Percentiles rank a stretch among this genome's conserved stretches.
Conservation (phyloP, 2,113 vertebrate genomes). For the Sinocyclocheilus rhinocerous region DNA sequence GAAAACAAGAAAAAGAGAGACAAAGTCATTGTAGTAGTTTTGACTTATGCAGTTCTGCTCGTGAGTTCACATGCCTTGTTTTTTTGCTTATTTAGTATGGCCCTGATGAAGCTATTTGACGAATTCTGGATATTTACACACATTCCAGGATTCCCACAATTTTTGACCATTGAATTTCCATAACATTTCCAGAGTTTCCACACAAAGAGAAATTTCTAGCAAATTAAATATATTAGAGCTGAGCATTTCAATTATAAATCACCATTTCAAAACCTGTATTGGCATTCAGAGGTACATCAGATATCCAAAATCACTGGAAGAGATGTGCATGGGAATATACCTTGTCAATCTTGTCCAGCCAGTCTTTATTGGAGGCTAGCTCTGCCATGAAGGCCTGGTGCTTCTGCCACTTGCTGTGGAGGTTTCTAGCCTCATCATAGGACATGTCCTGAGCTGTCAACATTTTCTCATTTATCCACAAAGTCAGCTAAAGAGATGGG, state of each 20-base stretch:
- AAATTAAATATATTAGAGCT: not conserved
- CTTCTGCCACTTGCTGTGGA: constrained; percentile 96
- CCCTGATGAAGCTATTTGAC: not conserved
- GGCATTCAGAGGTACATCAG: not conserved
- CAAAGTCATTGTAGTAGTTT: not conserved
- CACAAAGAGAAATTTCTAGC: not conserved
- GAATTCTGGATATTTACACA: not conserved
- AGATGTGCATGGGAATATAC: constrained; percentile 61
- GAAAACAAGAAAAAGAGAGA: not conserved
- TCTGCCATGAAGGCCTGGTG: constrained; percentile 95
- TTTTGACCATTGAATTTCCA: too few species aligned
- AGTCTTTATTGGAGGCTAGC: constrained; percentile 91
- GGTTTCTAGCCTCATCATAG: constrained; percentile 90
- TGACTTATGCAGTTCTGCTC: not conserved
- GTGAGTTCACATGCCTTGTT: not conserved
- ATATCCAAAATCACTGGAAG: not conserved
- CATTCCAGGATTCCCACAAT: not conserved
- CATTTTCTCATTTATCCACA: constrained; percentile 96
- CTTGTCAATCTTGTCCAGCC: constrained; percentile 92
- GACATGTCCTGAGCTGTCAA: constrained; percentile 92
- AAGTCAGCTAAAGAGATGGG: constrained; percentile 76
- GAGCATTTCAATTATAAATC: not conserved
- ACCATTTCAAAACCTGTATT: not conserved
- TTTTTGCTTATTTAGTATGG: not conserved
- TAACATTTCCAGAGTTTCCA: not conserved